A percentile compares a stretch with the other conserved stretches of the same genome.
Evolutionary conservation across 2,888 invertebrate genomes (phyloP).

Genomic region (Dicyrtomina minuta): DNA sequence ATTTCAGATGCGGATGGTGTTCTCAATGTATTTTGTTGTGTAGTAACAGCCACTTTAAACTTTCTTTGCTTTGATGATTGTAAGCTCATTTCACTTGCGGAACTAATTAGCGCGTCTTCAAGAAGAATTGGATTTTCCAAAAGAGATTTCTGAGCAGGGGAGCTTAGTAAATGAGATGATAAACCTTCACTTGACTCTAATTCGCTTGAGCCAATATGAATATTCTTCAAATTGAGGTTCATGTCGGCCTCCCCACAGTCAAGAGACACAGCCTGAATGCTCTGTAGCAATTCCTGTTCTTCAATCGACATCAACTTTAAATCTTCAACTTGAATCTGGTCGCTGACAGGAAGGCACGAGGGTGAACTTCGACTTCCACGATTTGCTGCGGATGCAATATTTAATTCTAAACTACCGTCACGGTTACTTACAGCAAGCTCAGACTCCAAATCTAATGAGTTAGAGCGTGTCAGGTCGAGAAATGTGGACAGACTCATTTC

Average conservation of each 20-base stretch:
- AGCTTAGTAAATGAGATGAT: background rate
- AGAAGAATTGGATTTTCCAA: conserved; percentile 10
- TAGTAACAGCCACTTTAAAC: background rate
- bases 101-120: conserved; percentile 19
- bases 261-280: conserved; percentile 49
- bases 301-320: conserved; percentile 36
- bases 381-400: background rate
- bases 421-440: background rate
- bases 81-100: conserved; percentile 15
- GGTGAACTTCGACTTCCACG: conserved; percentile 2
- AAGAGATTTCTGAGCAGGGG: background rate
- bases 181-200: background rate
- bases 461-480: conserved; percentile 10
- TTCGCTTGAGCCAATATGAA: conserved; percentile 3
- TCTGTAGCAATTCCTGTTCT: conserved; percentile 49
- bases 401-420: background rate
- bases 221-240: conserved; percentile 22
- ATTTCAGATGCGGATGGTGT: conserved; percentile 45
- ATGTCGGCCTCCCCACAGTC: conserved; percentile 21
- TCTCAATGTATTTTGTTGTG: conserved; percentile 32
- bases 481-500: conserved; percentile 14
- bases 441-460: background rate
- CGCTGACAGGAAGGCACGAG: conserved; percentile 12
- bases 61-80: conserved; percentile 12
- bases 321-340: conserved; percentile 1